Conservation (phyloP, 2,113 vertebrate genomes). For the Apteryx mantelli region DNA sequence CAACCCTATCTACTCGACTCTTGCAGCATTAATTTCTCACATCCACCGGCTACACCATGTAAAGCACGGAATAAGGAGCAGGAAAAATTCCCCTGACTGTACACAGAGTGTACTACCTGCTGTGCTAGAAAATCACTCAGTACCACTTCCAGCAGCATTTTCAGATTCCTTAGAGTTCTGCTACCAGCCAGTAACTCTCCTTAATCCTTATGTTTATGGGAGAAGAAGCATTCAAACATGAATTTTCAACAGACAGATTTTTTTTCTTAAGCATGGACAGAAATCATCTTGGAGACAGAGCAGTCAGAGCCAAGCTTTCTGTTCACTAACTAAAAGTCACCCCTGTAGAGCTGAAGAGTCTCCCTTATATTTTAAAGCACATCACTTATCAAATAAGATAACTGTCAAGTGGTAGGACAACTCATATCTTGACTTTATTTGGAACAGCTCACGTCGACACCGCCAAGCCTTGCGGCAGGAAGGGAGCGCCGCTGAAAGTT, state of each 20-base stretch:
- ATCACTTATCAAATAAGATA: background rate
- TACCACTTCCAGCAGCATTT: background rate
- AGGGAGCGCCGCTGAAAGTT: background rate
- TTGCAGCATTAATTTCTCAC: background rate
- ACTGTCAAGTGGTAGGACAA: background rate
- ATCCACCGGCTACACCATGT: accelerated
- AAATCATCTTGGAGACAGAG: background rate
- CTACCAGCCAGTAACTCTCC: background rate
- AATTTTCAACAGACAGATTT: background rate
- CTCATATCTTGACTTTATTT: background rate
- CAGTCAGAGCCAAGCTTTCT: background rate
- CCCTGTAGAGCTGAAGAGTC: background rate
- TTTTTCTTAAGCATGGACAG: background rate
- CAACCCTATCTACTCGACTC: background rate
- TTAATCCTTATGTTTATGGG: background rate
- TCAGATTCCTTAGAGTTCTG: background rate
- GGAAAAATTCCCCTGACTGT: background rate
- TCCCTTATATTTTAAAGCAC: background rate
- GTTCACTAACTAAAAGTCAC: background rate
- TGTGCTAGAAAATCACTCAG: background rate
- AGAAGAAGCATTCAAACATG: background rate
- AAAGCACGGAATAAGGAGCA: background rate
- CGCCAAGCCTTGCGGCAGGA: background rate
- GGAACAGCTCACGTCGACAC: background rate
- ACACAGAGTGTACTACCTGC: background rate